phyloP scores from a whole-genome alignment of 2,113 vertebrate genomes.

The Psittacula cyanocephala region DNA sequence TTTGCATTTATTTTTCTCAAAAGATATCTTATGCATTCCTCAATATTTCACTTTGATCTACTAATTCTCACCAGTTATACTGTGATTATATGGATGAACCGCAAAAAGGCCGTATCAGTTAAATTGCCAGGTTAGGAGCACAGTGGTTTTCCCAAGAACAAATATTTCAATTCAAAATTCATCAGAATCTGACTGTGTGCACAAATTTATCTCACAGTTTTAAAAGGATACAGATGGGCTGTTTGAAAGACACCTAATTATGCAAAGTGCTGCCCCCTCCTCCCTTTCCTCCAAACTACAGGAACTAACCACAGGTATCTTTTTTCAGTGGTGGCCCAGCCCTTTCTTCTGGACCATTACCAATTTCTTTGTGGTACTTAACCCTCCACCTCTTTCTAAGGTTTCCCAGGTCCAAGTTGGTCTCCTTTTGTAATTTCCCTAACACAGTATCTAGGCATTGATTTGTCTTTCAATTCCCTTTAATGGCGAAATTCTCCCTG shows the following conservation, averaged over 20 bases:
- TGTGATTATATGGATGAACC: constrained; percentile 61
- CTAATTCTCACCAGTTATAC: constrained; percentile 56
- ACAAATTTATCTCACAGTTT: constrained; percentile 20
- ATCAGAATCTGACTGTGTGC: neutral
- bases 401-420: neutral
- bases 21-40: constrained; percentile 4
- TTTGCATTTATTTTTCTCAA: constrained; percentile 47
- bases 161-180: constrained; percentile 42
- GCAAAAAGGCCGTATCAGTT: neutral
- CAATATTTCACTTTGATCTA: constrained; percentile 38
- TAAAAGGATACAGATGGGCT: constrained; percentile 23
- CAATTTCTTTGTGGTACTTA: neutral
- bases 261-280: neutral
- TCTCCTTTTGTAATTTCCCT: neutral
- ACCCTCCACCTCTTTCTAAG: neutral
- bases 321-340: neutral
- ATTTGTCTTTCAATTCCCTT: neutral
- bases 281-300: neutral
- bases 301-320: neutral
- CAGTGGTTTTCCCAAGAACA: constrained; percentile 5
- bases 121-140: constrained; percentile 48
- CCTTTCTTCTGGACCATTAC: neutral
- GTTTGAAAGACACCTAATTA: constrained; percentile 1
- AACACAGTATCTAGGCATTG: neutral
- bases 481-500: neutral